Evolutionary conservation across 2,888 invertebrate genomes (phyloP), one percentile per base, ranked within the genome.

Genomic region (Sipha maydis): DNA sequence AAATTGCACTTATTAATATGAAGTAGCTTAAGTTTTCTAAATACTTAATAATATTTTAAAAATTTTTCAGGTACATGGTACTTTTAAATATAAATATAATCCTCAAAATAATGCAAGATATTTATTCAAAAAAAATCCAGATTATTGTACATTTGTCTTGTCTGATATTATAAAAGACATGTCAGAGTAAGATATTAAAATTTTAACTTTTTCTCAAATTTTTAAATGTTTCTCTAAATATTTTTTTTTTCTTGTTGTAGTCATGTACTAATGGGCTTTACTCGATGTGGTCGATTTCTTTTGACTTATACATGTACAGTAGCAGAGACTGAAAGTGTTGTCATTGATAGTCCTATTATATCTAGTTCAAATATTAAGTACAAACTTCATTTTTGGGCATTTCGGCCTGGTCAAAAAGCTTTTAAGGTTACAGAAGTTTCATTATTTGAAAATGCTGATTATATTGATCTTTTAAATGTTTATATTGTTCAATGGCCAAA

Each of bases 201-300:
- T 2, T 89, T 7, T 4, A 14, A 71, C 19, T 25, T 21, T 88
- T 9, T 79, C 71, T 38, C 54, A 28, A 61, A 5, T 48, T 14
- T 78, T 73, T 84, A 8, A 79, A 75, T 73, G 28, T 54, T 19
- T 41, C 17, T 56, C 11, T 48, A 48, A 48, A n/a, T 56, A 1
- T 73, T 73, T 31, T n/a, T 80, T 89, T 89, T 90, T 89, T 83
- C 92, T 75, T 34, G 9, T 34, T 92, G 34, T 91, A 97, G 97
- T 90, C 97, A 98, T 92, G 95, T 98, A 90, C 97, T 97, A 91
- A 96, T 98, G 95, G 98, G 98, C 14, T 95, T 98, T 91, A 97
- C 97, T n/a, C 95, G 97, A 91, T 98, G 98, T 92, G 98, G 98
- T 25, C 96, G 97, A 92, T 98, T 96, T 93, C 94, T 98, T 90